phyloP scores from a whole-genome alignment of 2,888 invertebrate genomes.

The Yponomeuta plumbellus region DNA sequence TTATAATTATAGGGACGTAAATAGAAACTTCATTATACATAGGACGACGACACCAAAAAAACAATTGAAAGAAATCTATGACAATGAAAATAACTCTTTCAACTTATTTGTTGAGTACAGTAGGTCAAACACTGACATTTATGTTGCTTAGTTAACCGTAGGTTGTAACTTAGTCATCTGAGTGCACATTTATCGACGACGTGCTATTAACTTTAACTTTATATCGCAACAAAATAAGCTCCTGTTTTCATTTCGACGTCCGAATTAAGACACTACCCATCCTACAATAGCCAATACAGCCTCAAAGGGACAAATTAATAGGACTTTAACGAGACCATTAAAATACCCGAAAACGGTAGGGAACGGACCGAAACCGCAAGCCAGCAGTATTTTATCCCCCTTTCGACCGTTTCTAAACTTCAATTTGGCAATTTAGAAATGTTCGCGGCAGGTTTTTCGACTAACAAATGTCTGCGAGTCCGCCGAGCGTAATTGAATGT shows the following conservation, averaged over 20 bases:
- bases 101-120: too few relatives aligned
- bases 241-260: not conserved
- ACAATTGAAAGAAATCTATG: too few relatives aligned
- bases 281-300: slow-evolving; percentile 7
- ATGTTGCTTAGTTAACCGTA: too few relatives aligned
- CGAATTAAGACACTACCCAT: slow-evolving; percentile 2
- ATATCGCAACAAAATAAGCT: too few relatives aligned
- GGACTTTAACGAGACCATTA: slow-evolving; percentile 50
- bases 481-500: slow-evolving; percentile 48
- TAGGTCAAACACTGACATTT: too few relatives aligned
- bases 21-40: too few relatives aligned
- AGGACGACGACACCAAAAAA: too few relatives aligned
- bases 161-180: too few relatives aligned
- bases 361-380: slow-evolving; percentile 41
- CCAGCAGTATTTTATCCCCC: slow-evolving; percentile 37
- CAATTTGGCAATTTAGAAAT: slow-evolving; percentile 22
- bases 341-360: slow-evolving; percentile 39
- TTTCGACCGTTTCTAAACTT: slow-evolving; percentile 31
- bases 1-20: too few relatives aligned
- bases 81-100: too few relatives aligned
- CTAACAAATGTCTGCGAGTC: slow-evolving; percentile 17
- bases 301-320: slow-evolving; percentile 36
- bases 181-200: too few relatives aligned
- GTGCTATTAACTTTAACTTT: too few relatives aligned
- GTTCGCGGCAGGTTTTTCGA: slow-evolving; percentile 16